Evolutionary conservation across 2,888 invertebrate genomes (phyloP), one percentile per base, ranked within the genome.

Genomic region (Drosophila neutralis): DNA sequence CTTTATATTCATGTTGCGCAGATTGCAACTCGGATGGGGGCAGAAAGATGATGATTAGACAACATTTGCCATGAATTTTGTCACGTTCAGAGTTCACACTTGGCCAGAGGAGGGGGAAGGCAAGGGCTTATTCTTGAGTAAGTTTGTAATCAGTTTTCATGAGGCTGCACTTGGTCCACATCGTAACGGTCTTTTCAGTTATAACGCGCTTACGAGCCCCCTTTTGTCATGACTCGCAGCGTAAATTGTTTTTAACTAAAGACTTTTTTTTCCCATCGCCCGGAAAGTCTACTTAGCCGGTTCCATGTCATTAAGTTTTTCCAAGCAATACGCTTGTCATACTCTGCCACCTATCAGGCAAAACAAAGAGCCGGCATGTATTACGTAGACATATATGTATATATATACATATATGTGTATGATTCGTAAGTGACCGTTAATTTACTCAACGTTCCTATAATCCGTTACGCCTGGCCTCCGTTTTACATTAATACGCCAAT

Each of bases 401-500:
- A 5, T n/a, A 5, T 5, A n/a, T n/a, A 21, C 21, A 42, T 21
- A 21, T 21, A 4, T 45, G 10, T 52, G 62, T 48, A 42, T 51
- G 53, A 24, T 49, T 64, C 57, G 72, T 78, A 87, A 83, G 79
- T 89, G 84, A 78, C 84, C 72, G 84, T 83, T 85, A 83, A 89
- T 89, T 87, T 81, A 69, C 70, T 76, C 59, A 56, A 63, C 67
- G 68, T 59, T 76, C 59, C 77, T 84, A 80, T 87, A 84, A 86
- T 87, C 87, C 85, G 85, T 84, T 85, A 78, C 87, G 89, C 76
- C 60, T 82, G 73, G 87, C 67, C 74, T 77, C 57, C 80, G 73
- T 67, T 85, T 84, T 87, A 71, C 85, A 84, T 86, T 78, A 86
- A 83, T 78, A 69, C 62, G 84, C 74, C 89, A 84, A 86, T 83